Conservation (phyloP, 2,113 vertebrate genomes). For the Cephalopholis sonnerati region DNA sequence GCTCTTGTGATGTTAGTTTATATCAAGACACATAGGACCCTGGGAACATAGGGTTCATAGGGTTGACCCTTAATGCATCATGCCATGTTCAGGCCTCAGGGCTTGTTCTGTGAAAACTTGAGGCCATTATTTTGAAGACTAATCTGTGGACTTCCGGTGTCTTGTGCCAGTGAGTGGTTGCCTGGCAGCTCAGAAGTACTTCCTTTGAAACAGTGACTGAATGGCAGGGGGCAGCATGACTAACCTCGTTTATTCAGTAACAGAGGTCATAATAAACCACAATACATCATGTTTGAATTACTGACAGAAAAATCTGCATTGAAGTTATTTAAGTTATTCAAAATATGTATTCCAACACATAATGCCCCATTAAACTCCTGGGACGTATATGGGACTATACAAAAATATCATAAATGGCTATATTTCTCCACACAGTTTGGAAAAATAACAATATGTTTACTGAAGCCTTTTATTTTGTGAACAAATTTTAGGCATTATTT, state of each 20-base stretch:
- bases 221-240: conserved; percentile 3
- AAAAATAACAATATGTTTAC: background rate
- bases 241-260: conserved; percentile 28
- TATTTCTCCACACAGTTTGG: background rate
- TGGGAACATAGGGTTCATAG: background rate
- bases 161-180: conserved; percentile 2
- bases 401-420: background rate
- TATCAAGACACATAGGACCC: no score
- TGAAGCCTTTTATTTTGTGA: background rate
- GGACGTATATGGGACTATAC: no score
- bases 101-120: background rate
- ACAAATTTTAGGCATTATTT: no score
- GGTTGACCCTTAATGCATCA: background rate
- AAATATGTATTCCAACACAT: background rate
- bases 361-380: background rate
- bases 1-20: no score
- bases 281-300: conserved; percentile 21
- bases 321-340: background rate
- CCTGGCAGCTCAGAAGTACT: conserved; percentile 39
- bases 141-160: conserved; percentile 29
- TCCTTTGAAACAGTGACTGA: conserved; percentile 46
- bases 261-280: conserved; percentile 16
- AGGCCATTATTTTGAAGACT: conserved; percentile 63
- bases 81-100: background rate
- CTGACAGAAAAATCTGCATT: conserved; percentile 3